Conservation (phyloP, 64 coral and sea anemone species). For the Catalaphyllia jardinei region DNA sequence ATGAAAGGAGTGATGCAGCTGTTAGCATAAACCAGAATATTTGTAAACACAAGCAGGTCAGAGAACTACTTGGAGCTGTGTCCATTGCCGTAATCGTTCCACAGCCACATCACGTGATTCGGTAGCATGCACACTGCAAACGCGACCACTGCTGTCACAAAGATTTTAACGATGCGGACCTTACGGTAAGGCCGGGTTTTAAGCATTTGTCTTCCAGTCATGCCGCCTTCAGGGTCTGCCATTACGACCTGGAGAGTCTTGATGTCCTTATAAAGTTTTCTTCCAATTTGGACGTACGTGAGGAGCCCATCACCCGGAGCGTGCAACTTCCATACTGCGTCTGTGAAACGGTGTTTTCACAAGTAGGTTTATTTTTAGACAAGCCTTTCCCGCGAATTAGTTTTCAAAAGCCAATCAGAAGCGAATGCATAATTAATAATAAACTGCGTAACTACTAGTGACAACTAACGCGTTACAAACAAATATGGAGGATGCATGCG, state of each 20-base stretch:
- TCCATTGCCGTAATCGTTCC: conserved; percentile 74
- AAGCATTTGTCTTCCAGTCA: conserved; percentile 55
- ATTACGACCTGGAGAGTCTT: conserved; percentile 63
- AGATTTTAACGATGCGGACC: conserved; percentile 81
- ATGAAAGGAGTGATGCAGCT: conserved; percentile 91
- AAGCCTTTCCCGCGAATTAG: no score
- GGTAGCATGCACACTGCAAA: conserved; percentile 89
- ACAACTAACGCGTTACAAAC: no score
- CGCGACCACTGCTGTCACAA: conserved; percentile 67
- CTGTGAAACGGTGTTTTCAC: no score
- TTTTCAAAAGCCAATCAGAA: no score
- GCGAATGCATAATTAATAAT: no score
- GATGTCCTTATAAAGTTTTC: conserved; percentile 64
- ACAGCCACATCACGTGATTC: conserved; percentile 83
- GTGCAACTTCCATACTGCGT: no score
- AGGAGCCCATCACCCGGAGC: no score
- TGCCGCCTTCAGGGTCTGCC: conserved; percentile 26
- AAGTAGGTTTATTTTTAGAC: no score
- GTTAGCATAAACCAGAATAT: conserved; percentile 85
- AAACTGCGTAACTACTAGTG: no score
- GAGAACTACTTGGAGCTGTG: conserved; percentile 14
- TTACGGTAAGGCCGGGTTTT: conserved; percentile 58
- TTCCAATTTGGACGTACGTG: conserved; percentile 57
- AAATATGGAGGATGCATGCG: no score
- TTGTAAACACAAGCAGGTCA: conserved; percentile 67